These are phyloP conservation scores for Euwallacea fornicatus DNA, from an alignment of 1,140 invertebrate species.

Conservation along the genomic window DNA sequence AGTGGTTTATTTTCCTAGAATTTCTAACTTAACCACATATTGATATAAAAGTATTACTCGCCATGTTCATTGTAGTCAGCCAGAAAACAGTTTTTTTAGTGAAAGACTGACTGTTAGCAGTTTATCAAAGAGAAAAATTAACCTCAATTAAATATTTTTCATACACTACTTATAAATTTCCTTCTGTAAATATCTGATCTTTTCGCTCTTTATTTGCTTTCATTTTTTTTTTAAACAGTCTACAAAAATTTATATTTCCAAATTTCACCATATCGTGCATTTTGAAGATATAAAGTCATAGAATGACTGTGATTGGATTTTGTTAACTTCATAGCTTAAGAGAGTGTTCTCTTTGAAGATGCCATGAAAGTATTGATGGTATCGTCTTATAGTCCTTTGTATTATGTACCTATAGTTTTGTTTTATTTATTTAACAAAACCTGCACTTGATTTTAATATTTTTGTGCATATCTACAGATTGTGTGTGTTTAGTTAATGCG, in stretches of 20 bases:
- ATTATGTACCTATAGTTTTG: too few species aligned
- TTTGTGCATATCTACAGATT: neutral
- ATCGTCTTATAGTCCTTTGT: neutral
- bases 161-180: neutral
- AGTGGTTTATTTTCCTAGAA: too few species aligned
- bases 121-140: too few species aligned
- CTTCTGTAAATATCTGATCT: slow-evolving; percentile 17
- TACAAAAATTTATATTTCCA: slow-evolving; percentile 16
- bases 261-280: slow-evolving; percentile 12
- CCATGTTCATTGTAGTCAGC: too few species aligned
- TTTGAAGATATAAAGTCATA: slow-evolving; percentile 19
- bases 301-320: slow-evolving; percentile 25
- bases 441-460: neutral
- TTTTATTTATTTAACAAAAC: slow-evolving; percentile 3
- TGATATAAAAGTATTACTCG: too few species aligned
- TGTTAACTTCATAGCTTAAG: too few species aligned
- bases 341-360: too few species aligned
- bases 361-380: neutral
- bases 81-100: too few species aligned
- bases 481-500: slow-evolving; percentile 10
- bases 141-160: too few species aligned
- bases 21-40: too few species aligned
- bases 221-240: slow-evolving; percentile 16
- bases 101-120: too few species aligned
- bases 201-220: slow-evolving; percentile 1